These are phyloP conservation scores for Sebastes variabilis DNA, from an alignment of 2,797 vertebrate species.

Conservation along the genomic window DNA sequence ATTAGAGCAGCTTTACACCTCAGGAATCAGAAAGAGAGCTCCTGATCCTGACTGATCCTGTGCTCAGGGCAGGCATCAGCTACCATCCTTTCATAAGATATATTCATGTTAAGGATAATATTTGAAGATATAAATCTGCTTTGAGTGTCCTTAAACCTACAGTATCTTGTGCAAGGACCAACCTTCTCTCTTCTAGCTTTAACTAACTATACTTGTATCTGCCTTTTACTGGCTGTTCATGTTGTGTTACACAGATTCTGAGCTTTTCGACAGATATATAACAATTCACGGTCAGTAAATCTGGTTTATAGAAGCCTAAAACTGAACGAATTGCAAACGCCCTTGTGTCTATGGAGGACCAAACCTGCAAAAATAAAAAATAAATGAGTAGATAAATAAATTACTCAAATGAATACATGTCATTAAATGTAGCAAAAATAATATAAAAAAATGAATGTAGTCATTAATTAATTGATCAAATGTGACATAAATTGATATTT, in stretches of 20 bases:
- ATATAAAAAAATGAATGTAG: no score
- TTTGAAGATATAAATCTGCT: slow-evolving; percentile 62
- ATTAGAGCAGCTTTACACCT: slow-evolving; percentile 64
- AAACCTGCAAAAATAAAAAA: no score
- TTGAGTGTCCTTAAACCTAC: slow-evolving; percentile 42
- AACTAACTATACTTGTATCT: slow-evolving; percentile 33
- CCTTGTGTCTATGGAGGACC: no score
- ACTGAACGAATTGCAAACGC: neutral
- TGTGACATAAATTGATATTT: no score
- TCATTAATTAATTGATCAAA: no score
- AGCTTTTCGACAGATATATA: slow-evolving; percentile 21
- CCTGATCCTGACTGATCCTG: slow-evolving; percentile 57
- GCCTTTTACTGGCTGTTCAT: slow-evolving; percentile 23
- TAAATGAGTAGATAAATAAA: no score
- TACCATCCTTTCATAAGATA: slow-evolving; percentile 53
- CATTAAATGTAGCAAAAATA: no score
- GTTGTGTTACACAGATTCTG: slow-evolving; percentile 14
- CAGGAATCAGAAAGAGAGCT: slow-evolving; percentile 63
- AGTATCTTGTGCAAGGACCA: slow-evolving; percentile 16
- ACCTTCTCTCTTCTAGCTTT: slow-evolving; percentile 19
- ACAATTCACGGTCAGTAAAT: slow-evolving; percentile 26
- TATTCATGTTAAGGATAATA: slow-evolving; percentile 62
- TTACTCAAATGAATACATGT: no score
- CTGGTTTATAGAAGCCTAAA: slow-evolving; percentile 5
- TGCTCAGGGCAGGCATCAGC: slow-evolving; percentile 43